A percentile compares a stretch with the other conserved stretches of the same genome.
Conservation (phyloP, 2,888 invertebrate genomes). For the Dicranocentrus wangi region DNA sequence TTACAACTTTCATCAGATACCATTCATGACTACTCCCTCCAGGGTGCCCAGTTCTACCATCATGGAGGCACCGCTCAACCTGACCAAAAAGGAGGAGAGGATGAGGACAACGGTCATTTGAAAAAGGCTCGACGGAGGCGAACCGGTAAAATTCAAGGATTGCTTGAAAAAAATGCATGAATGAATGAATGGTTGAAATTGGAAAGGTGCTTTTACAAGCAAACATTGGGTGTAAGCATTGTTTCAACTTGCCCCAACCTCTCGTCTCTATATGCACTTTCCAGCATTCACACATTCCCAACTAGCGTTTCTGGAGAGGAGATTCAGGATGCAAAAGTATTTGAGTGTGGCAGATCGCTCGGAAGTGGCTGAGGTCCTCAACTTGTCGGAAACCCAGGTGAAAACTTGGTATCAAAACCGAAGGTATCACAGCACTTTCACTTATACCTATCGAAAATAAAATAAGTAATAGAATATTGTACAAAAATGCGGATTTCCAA, state of each 20-base stretch:
- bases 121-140: constrained; percentile 88
- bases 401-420: constrained; percentile 97
- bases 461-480: too few relatives aligned
- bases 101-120: constrained; percentile 31
- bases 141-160: constrained; percentile 59
- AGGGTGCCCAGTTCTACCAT: background rate
- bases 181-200: too few relatives aligned
- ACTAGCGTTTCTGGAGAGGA: constrained; percentile 90
- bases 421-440: too few relatives aligned
- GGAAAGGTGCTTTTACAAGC: too few relatives aligned
- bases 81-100: constrained; percentile 11
- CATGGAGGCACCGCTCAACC: background rate
- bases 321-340: constrained; percentile 95
- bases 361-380: constrained; percentile 92
- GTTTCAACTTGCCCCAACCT: constrained; percentile 32
- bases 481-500: too few relatives aligned
- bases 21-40: constrained; percentile 29
- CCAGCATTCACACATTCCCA: constrained; percentile 97
- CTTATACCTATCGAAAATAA: too few relatives aligned
- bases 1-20: too few relatives aligned
- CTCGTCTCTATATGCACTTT: background rate
- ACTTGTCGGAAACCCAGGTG: constrained; percentile 93
- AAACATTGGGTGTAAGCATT: background rate
- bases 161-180: too few relatives aligned
- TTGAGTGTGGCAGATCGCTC: constrained; percentile 93